phyloP scores from a whole-genome alignment of 2,113 vertebrate genomes.

The Prolemur simus region DNA sequence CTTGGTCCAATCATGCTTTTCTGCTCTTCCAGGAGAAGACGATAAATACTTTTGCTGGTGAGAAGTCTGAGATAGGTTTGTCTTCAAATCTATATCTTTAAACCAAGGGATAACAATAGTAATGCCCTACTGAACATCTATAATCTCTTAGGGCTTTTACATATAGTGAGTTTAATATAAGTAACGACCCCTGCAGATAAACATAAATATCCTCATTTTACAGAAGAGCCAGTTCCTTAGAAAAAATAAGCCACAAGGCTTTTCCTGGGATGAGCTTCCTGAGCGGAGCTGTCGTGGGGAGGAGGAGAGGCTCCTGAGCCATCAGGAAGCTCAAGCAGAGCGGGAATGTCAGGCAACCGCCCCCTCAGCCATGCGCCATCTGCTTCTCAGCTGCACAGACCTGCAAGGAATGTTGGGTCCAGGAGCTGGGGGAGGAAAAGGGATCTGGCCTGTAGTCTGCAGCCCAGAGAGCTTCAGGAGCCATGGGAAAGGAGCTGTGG shows the following conservation, averaged over 20 bases:
- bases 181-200: background rate
- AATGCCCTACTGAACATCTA: background rate
- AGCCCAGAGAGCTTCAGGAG: background rate
- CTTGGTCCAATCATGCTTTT: background rate
- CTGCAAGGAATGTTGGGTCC: background rate
- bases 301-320: background rate
- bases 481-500: background rate
- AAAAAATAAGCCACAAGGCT: background rate
- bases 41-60: background rate
- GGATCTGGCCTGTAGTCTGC: background rate
- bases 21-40: background rate
- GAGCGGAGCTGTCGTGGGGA: background rate
- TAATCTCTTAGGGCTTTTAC: background rate
- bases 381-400: background rate
- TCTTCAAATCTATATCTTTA: background rate
- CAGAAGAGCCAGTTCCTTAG: background rate
- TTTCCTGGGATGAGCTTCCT: background rate
- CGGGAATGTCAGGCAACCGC: background rate
- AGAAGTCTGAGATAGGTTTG: background rate
- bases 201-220: background rate
- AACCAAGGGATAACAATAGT: background rate
- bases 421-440: background rate
- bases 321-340: background rate
- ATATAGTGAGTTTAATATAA: background rate
- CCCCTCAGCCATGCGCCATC: background rate